Evolutionary conservation across 1,140 invertebrate genomes (phyloP).

Genomic region (Paraescarpia echinospica): DNA sequence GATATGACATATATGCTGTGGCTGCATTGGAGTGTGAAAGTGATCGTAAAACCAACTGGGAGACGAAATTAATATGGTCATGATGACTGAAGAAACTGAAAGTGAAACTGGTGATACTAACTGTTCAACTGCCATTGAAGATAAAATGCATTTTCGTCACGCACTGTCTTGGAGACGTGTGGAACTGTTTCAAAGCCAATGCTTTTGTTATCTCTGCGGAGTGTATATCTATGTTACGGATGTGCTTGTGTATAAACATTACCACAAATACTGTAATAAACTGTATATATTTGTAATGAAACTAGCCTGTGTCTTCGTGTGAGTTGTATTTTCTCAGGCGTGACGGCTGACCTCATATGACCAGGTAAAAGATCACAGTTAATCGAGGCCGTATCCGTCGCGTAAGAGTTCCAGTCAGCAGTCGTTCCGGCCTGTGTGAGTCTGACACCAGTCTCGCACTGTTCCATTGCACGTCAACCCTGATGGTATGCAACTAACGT

Average conservation of each 20-base stretch:
- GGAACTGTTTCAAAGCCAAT: not conserved
- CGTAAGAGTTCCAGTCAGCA: too few relatives aligned
- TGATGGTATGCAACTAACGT: too few relatives aligned
- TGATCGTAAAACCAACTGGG: not conserved
- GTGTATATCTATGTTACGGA: not conserved
- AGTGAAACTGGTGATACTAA: not conserved
- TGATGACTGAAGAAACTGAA: not conserved
- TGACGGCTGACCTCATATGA: not conserved
- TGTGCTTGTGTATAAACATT: not conserved
- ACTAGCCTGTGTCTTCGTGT: not conserved
- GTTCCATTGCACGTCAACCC: too few relatives aligned
- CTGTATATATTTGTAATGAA: slow-evolving; percentile 6
- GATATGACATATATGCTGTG: not conserved
- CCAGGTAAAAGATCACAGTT: too few relatives aligned
- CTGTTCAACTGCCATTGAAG: not conserved
- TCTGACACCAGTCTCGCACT: too few relatives aligned
- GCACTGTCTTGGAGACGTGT: not conserved
- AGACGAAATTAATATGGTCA: not conserved
- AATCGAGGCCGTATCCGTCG: too few relatives aligned
- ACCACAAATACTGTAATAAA: not conserved
- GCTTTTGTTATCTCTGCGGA: not conserved
- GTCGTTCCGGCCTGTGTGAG: too few relatives aligned
- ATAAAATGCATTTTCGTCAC: not conserved
- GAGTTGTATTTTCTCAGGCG: not conserved
- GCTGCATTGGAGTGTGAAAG: not conserved